Base-by-base conservation (phyloP, 2,797 vertebrate species). In the Atherinosoma microstoma region DNA sequence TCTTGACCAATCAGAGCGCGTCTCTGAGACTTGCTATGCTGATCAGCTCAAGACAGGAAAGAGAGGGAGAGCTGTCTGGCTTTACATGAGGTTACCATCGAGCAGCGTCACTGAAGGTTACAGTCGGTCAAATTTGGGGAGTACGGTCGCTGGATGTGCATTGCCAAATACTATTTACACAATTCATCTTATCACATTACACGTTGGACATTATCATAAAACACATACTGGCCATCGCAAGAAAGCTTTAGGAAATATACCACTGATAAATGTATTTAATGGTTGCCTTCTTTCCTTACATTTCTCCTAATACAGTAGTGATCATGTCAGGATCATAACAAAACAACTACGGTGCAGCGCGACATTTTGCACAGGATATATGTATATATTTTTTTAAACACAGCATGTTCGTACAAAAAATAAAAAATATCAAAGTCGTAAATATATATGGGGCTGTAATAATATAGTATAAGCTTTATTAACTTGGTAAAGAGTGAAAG, bases 1-100 rank as follows among this genome's bases (percentile, higher is more conserved):
- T 91, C 86, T 86, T 79, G 82, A 72, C 98, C 98, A 99, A 99
- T 98, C 96, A 95, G 94, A 94, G 86, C 84, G 47, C 90, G 65
- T 64, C 92, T 91, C 45, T 59, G 51, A 83, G 87, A 91, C 93
- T 91, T 67, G 89, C 92, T 89, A 87, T 93, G 83, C 81, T 73
- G 89, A 86, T 85, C 91, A 91, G 82, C 82, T 71, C 87, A 91
- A 88, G 87, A 86, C 88, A 67, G 75, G 75, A 70, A 76, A 75
- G 86, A 88, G 83, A 88, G 91, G 30, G 87, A 79, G 86, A 79
- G 70, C 87, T 87, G 83, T 90, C 80, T 89, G 72, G 85, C 64
- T 73, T 78, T n/a, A 54, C 75, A 16, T 1, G 80, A 82, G 96
- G 97, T 97, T 96, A 98, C 95, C 94, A 54, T 58, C 89, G 96